phyloP scores from a whole-genome alignment of 1,140 invertebrate genomes.

The Atta cephalotes region DNA sequence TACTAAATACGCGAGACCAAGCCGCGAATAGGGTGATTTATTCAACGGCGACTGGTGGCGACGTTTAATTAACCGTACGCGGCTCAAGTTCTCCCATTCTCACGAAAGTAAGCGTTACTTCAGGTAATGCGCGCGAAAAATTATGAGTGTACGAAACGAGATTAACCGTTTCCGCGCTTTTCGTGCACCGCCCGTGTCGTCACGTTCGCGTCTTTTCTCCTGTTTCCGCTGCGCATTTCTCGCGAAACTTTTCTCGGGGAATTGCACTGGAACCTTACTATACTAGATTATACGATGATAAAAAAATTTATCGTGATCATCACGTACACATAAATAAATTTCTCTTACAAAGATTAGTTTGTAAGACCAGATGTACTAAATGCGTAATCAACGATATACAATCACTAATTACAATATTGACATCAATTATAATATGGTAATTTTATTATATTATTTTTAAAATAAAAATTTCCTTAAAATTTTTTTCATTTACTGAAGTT shows the following conservation, averaged over 20 bases:
- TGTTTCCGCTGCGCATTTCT: constrained; percentile 35
- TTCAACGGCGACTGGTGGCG: constrained; percentile 43
- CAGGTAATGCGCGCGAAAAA: constrained; percentile 51
- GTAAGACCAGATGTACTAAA: not conserved
- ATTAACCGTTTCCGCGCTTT: constrained; percentile 59
- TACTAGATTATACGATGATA: constrained; percentile 3
- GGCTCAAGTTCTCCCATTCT: constrained; percentile 61
- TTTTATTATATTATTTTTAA: not conserved
- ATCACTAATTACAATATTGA: not conserved
- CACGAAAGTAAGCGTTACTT: constrained; percentile 57
- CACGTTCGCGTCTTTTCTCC: constrained; percentile 42
- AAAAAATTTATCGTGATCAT: constrained; percentile 24
- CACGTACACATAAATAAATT: not conserved
- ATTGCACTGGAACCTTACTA: constrained; percentile 20
- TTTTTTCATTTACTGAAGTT: not conserved
- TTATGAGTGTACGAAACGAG: constrained; percentile 58
- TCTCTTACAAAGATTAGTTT: not conserved
- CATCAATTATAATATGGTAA: too few species aligned
- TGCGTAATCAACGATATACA: too few species aligned
- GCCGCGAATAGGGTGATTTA: constrained; percentile 42
- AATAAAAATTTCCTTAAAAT: not conserved
- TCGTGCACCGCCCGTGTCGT: constrained; percentile 36
- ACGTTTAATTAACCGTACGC: constrained; percentile 62
- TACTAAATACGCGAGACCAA: not conserved
- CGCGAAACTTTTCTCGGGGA: constrained; percentile 53